Percentiles rank a stretch among this genome's conserved stretches.
These are phyloP conservation scores for Chaetorhynchus papuensis DNA, from an alignment of 2,113 vertebrate genomes.

Conservation along the genomic window DNA sequence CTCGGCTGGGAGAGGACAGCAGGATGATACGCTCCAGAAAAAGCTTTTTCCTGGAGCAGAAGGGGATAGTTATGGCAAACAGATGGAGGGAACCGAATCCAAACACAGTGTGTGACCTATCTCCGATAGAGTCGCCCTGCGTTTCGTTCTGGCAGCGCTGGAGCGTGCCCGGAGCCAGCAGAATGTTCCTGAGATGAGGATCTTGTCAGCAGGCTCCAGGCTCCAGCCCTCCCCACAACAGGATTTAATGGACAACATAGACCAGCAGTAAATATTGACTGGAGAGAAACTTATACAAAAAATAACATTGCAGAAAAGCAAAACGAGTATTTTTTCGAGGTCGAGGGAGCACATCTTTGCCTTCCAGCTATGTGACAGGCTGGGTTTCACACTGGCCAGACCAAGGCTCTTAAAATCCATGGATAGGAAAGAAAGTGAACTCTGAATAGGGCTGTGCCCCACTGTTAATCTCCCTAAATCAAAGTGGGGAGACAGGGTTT, in stretches of 20 bases:
- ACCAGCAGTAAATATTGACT: background rate
- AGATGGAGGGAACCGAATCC: constrained; percentile 29
- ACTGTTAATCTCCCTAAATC: background rate
- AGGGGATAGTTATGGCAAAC: constrained; percentile 41
- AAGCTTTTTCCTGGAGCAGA: constrained; percentile 44
- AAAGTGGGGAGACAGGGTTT: background rate
- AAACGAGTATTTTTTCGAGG: background rate
- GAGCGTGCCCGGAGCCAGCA: background rate
- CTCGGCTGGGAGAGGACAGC: background rate
- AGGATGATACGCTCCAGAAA: constrained; percentile 25
- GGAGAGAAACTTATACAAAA: background rate
- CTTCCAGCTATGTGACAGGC: background rate
- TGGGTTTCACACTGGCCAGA: background rate
- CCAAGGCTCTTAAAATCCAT: background rate
- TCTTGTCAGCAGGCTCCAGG: constrained; percentile 1
- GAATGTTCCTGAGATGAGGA: constrained; percentile 19
- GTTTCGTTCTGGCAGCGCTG: background rate
- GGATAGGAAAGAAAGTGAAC: background rate
- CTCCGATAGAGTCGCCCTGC: constrained; percentile 14
- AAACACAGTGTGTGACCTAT: constrained; percentile 50
- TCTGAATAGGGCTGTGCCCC: background rate
- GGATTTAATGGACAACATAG: background rate
- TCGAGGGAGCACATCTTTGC: background rate
- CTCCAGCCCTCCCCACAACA: background rate
- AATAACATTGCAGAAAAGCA: background rate